These are phyloP conservation scores for Athene noctua DNA, from an alignment of 2,113 vertebrate species.

Conservation along the genomic window DNA sequence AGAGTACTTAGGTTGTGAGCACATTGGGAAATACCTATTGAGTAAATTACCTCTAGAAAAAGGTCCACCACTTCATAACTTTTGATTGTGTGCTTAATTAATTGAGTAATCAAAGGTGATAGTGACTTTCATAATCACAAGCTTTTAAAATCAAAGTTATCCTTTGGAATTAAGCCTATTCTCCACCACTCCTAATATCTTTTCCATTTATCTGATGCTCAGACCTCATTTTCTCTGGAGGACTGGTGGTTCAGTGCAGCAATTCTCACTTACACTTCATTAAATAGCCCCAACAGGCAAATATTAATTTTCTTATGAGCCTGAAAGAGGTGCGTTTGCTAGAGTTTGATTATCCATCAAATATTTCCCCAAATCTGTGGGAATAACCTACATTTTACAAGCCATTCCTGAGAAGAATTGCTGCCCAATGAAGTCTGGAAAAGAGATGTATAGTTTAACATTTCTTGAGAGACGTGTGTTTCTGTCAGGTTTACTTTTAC, in stretches of 20 bases:
- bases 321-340: not conserved
- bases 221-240: not conserved
- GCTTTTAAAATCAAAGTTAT: not conserved
- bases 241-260: not conserved
- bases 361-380: not conserved
- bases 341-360: slow-evolving; percentile 15
- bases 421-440: not conserved
- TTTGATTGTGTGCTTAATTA: slow-evolving; percentile 7
- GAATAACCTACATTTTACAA: not conserved
- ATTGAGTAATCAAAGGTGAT: not conserved
- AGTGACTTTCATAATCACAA: not conserved
- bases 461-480: not conserved
- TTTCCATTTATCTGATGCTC: not conserved
- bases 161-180: not conserved
- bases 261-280: slow-evolving; percentile 29
- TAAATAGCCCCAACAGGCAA: slow-evolving; percentile 3
- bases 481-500: not conserved
- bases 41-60: not conserved
- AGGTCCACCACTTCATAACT: not conserved
- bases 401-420: not conserved
- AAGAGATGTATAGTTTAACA: not conserved
- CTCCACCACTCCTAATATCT: not conserved
- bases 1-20: not conserved
- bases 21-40: not conserved
- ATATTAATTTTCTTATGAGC: not conserved